Evolutionary conservation across 2,888 invertebrate species (phyloP), one percentile per base, ranked within the genome.

Genomic region (Drosophila paramelanica): DNA sequence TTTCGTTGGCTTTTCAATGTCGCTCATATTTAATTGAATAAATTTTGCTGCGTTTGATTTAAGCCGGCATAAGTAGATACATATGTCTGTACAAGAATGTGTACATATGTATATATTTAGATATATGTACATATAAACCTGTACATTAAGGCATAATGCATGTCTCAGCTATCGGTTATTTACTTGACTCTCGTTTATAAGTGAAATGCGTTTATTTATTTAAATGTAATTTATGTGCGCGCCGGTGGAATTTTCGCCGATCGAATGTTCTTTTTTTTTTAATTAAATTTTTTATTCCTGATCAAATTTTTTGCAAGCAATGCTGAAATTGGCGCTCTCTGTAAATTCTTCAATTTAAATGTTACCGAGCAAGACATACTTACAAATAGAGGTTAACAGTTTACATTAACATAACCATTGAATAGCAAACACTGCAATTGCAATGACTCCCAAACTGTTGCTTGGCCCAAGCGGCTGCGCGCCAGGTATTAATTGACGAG

Each of bases 191-290:
- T 66, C 60, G 62, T 59, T 70, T 66, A 77, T 72, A 71, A 77
- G 67, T 68, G 56, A 59, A 68, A 78, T 79, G 75, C 79, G 68
- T 73, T 81, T 75, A 77, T 81, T 79, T 79, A 68, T 66, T 70
- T 72, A 66, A 79, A 67, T 66, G 52, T 58, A 74, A 81, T 68
- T 68, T 79, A 67, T 76, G 55, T 66, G 69, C 68, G 64, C 64
- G 53, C 64, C 68, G 56, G 52, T 72, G 52, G 59, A 68, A 79
- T 80, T 73, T 62, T 76, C 47, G 59, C 45, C 64, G 52, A 74
- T 75, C 58, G 65, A 27, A 36, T 62, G 61, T 55, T 56, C 45
- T 47, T 47, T 62, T 52, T 52, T 45, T 23, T 23, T 23, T 38
- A 27, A 47, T 53, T 25, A 14, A 4, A 3, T 2, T 25, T 41